These are phyloP conservation scores for Papilio polytes DNA, from an alignment of 1,140 invertebrate species.

Conservation along the genomic window DNA sequence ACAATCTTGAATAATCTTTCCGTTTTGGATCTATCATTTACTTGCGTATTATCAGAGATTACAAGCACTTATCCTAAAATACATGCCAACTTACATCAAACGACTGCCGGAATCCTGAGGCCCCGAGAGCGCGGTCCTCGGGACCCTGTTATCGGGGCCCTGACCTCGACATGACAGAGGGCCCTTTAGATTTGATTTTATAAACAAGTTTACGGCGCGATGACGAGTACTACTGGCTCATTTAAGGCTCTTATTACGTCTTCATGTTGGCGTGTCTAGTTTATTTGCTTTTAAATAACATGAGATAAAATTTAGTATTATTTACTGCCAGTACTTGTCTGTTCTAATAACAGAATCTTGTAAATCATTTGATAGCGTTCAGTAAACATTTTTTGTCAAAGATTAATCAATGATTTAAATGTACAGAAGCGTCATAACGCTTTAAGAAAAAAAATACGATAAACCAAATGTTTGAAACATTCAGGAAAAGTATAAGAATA, in stretches of 20 bases:
- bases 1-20: neutral
- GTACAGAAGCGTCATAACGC: too few species aligned
- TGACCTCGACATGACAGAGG: constrained; percentile 8
- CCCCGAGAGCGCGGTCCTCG: neutral
- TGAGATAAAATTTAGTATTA: neutral
- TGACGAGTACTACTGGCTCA: constrained; percentile 10
- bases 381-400: too few species aligned
- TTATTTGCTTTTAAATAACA: neutral
- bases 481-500: too few species aligned
- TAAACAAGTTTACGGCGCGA: constrained; percentile 32
- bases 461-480: too few species aligned
- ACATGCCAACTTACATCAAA: constrained; percentile 36
- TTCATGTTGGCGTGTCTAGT: neutral
- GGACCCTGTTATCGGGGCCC: constrained; percentile 5
- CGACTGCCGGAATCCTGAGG: neutral
- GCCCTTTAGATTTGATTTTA: constrained; percentile 35
- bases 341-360: too few species aligned
- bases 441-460: too few species aligned
- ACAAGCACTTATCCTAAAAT: constrained; percentile 38
- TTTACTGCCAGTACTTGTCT: too few species aligned
- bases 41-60: constrained; percentile 31
- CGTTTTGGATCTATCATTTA: neutral
- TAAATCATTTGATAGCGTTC: too few species aligned
- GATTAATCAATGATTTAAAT: too few species aligned
- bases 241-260: constrained; percentile 32